These are phyloP conservation scores for Sebastes fasciatus DNA, from an alignment of 2,113 vertebrate species.

Conservation along the genomic window DNA sequence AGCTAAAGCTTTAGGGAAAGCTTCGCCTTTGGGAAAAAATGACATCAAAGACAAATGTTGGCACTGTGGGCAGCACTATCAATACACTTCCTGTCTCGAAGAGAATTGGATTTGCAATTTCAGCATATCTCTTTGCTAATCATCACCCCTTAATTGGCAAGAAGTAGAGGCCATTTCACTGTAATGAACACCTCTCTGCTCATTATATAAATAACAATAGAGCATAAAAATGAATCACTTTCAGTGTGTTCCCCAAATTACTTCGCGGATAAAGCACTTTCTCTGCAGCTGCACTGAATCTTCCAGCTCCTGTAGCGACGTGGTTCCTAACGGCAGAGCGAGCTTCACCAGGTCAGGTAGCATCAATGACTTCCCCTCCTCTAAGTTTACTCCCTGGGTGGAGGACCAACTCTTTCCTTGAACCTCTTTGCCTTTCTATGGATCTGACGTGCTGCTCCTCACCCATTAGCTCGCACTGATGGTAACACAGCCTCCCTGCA, in stretches of 20 bases:
- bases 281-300: slow-evolving; percentile 10
- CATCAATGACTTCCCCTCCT: slow-evolving; percentile 15
- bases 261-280: background rate
- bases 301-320: background rate
- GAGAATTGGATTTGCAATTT: slow-evolving; percentile 55
- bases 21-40: slow-evolving; percentile 15
- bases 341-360: slow-evolving; percentile 18
- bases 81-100: slow-evolving; percentile 31
- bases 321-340: background rate
- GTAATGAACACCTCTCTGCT: slow-evolving; percentile 47
- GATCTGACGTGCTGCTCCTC: slow-evolving; percentile 31
- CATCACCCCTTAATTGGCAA: slow-evolving; percentile 47
- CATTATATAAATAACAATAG: slow-evolving; percentile 49
- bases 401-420: slow-evolving; percentile 16
- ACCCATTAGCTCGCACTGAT: slow-evolving; percentile 13
- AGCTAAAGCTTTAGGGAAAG: background rate
- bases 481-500: background rate
- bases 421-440: slow-evolving; percentile 19
- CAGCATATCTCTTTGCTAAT: slow-evolving; percentile 45
- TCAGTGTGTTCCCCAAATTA: slow-evolving; percentile 22
- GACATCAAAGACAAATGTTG: slow-evolving; percentile 33
- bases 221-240: slow-evolving; percentile 53
- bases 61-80: background rate
- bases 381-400: slow-evolving; percentile 21
- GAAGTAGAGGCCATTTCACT: slow-evolving; percentile 27